Base-by-base conservation (phyloP, 2,888 invertebrate genomes). In the Agonopterix subpropinquella region DNA sequence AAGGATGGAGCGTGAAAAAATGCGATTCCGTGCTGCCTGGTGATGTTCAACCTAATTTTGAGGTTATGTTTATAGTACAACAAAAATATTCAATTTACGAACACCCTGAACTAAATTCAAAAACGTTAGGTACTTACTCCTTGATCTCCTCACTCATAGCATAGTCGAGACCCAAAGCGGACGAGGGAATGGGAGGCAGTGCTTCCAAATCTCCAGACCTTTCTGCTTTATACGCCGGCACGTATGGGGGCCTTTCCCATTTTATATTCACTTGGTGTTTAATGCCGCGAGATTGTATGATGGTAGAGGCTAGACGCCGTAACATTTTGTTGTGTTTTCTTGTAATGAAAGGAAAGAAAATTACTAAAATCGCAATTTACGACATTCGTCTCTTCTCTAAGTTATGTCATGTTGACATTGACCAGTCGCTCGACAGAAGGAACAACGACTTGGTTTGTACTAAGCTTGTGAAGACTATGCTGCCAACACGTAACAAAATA, bases 251-350 rank as follows among this genome's bases (percentile, higher is more conserved):
- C 35, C 92, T 89, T 5, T 91, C 89, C 95, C 95, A 96, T 87
- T 93, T 93, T 44, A 96, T 92, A 77, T 94, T 92, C 37, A 94
- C 79, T 63, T 92, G 90, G 36, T 92, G 91, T 73, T 94, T 94
- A 59, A 93, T 72, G n/a, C 84, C 84, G 39, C 88, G 81, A 28
- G 63, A 64, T 89, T 55, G 92, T 65, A 80, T 80, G 69, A 73
- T 59, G 57, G 66, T 86, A 54, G 51, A 66, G 2, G 71, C 60
- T 50, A 82, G 49, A 45, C 73, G 73, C 42, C 82, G 75, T 54
- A 88, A 61, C 88, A 88, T 87, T 57, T 42, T 39, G n/a, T 42
- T 7, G n/a, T 42, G 11, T 42, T 42, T 42, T 11, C 8, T 28
- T 5, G 28, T 28, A 28, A 5, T 28, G 1, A 28, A 28, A 28